Evolutionary conservation across 2,113 vertebrate species (phyloP), one percentile per base, ranked within the genome.

Genomic region (Protomyctophum bolini): DNA sequence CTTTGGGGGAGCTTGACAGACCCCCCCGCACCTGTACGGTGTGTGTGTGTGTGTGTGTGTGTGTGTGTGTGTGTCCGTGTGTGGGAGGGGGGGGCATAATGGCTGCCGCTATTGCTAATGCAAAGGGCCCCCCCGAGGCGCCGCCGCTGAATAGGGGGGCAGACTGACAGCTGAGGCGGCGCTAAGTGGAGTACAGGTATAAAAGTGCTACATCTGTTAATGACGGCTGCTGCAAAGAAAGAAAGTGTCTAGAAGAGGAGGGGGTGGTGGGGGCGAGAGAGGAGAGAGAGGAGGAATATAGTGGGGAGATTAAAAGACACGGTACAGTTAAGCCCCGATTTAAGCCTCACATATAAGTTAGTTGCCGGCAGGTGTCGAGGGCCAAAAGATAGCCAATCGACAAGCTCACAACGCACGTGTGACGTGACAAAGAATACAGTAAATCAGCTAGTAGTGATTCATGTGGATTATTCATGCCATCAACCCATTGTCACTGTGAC

Each of bases 151-250:
- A 60, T 7, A 9, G 57, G 41, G 0, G 0, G 58, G 4, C 15
- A 65, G 64, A 72, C 0, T 58, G 80, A 62, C 81, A 76, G 70
- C 11, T 69, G 57, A 46, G 60, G 55, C 63, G 2, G 57, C 8
- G 0, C 62, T 7, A 74, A 77, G 68, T 66, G 63, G 64, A 41
- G 46, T 28, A 3, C 48, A 54, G 50, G 72, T 51, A 41, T 41
- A 41, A 72, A 72, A 75, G 65, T 45, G 28, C 57, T 73, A 54
- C 66, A 65, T 73, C 59, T 71, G 68, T 58, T 79, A 64, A 76
- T 66, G 71, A 68, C 45, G 15, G 29, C 72, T 58, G 10, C 28
- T 48, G 33, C 52, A 49, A 14, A 29, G 12, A 8, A 7, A 49
- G 45, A 0, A 8, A 21, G 46, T 12, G 8, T 9, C 9, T 10